Evolutionary conservation across 2,888 invertebrate genomes (phyloP), one percentile per base, ranked within the genome.

Genomic region (Campaea margaritaria): DNA sequence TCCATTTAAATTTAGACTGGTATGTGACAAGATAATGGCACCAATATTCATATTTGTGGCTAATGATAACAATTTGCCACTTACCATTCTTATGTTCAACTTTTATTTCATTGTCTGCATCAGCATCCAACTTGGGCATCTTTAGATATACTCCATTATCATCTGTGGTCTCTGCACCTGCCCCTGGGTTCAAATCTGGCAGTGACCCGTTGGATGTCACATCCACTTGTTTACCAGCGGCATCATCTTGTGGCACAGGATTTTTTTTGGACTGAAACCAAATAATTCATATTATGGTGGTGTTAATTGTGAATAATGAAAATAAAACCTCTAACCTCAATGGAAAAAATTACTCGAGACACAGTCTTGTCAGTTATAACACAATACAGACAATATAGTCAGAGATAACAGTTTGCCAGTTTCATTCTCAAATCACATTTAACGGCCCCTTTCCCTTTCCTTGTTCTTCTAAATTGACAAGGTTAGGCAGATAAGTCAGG

Each of bases 131-230:
- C 2, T 16, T 31, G 2, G 46, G 46, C 46, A 46, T 15, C 13
- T 46, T 31, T 3, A 46, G 11, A 15, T 31, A 50, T 7, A 45
- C 34, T 11, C 10, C 46, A 2, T 34, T 36, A 3, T 15, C 27
- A 3, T 42, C 42, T 21, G 34, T 14, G 51, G 3, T 15, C 28
- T 28, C 42, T 13, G 0, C 14, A 51, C 61, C 53, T 11, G 76
- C 68, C 41, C 70, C 68, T 0, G 73, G 51, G 56, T 73, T 69
- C 31, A 78, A 54, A 51, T 76, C 78, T 0, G 79, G 74, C 15
- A 77, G 59, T 0, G 68, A 64, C 2, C 60, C 66, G 10, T 61
- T 10, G 12, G 55, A 2, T 12, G 0, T 45, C 47, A 31, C 10
- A 58, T 53, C 42, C 68, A 8, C 54, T 28, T 42, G 27, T 11